Conservation (phyloP, 2,888 invertebrate species). For the Brachypalpus laphriformis region DNA sequence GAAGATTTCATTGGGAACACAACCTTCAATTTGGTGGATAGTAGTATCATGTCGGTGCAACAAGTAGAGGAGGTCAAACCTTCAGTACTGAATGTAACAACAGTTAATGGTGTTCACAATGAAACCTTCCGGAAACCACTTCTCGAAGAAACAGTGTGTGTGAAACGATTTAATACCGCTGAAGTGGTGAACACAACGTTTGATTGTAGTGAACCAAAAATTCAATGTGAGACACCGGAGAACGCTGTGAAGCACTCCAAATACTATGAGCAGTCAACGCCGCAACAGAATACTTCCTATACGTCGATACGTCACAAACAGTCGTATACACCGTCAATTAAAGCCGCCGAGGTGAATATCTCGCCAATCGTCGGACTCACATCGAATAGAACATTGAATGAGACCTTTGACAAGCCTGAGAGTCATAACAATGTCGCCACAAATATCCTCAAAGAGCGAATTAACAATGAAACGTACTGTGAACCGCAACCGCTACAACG, state of each 20-base stretch:
- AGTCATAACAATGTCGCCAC: constrained; percentile 44
- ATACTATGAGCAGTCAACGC: constrained; percentile 79
- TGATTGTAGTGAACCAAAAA: constrained; percentile 72
- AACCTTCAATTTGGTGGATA: constrained; percentile 80
- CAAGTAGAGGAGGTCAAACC: constrained; percentile 46
- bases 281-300: constrained; percentile 76
- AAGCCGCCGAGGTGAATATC: constrained; percentile 77
- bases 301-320: constrained; percentile 75
- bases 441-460: constrained; percentile 59
- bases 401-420: constrained; percentile 77
- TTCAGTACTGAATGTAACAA: constrained; percentile 40
- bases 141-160: constrained; percentile 77
- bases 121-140: constrained; percentile 76
- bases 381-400: constrained; percentile 72
- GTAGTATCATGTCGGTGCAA: constrained; percentile 74
- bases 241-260: constrained; percentile 76
- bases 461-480: constrained; percentile 54
- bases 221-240: constrained; percentile 80
- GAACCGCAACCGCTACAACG: constrained; percentile 29
- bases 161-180: constrained; percentile 67
- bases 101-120: constrained; percentile 51
- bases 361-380: constrained; percentile 78
- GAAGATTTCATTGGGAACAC: constrained; percentile 81
- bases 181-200: constrained; percentile 75
- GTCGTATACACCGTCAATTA: constrained; percentile 78